Evolutionary conservation across 2,888 invertebrate genomes (phyloP).

Genomic region (Linyphia triangularis): DNA sequence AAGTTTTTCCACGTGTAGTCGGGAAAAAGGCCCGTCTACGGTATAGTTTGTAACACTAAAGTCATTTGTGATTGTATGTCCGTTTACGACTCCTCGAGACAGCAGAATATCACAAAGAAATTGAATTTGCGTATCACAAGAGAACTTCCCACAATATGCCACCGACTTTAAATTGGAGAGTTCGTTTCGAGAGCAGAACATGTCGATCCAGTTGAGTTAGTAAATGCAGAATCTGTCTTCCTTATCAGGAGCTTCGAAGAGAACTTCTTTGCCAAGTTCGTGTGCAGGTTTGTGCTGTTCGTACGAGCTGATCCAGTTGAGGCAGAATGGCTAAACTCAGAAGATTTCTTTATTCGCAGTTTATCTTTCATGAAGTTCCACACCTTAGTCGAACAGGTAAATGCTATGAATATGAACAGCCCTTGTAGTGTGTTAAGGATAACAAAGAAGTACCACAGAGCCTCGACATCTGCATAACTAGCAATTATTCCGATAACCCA

Average conservation of each 20-base stretch:
- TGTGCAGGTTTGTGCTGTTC: conserved; percentile 27
- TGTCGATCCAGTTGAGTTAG: conserved; percentile 4
- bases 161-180: background rate
- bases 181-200: background rate
- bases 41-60: too few species aligned
- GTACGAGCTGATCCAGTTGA: conserved; percentile 51
- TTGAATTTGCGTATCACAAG: background rate
- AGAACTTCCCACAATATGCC: background rate
- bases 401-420: conserved; percentile 81
- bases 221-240: conserved; percentile 17
- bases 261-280: conserved; percentile 20
- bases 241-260: conserved; percentile 24
- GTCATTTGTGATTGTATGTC: too few species aligned
- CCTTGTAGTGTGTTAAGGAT: conserved; percentile 82
- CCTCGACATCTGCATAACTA: conserved; percentile 79
- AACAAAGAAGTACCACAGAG: conserved; percentile 81
- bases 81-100: background rate
- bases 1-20: too few species aligned
- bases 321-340: conserved; percentile 39
- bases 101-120: background rate
- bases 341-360: background rate
- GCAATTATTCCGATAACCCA: conserved; percentile 82
- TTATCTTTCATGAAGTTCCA: conserved; percentile 40
- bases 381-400: conserved; percentile 81
- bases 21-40: too few species aligned